Evolutionary conservation across 30 jellyfish, hydroid and myxozoan species (phyloP), one percentile per base, ranked within the genome.

Genomic region (Pelagia noctiluca): DNA sequence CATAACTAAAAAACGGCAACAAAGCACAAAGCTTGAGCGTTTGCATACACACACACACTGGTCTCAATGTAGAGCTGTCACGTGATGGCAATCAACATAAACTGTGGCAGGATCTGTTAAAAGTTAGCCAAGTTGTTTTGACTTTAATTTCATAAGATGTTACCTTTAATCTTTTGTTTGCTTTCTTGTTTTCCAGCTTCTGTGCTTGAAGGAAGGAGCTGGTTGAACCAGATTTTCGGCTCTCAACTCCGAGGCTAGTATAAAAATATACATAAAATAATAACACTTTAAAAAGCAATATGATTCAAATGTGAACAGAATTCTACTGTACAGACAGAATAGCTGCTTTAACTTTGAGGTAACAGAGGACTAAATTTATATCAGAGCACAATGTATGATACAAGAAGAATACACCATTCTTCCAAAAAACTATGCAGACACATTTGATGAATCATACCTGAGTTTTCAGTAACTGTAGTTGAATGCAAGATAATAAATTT

Each of bases 331-430:
- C 57, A 42, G 8, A 42, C 8, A 42, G 57, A 42, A 42, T 42
- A 42, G 57, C 57, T 42, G 57, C 57, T 42, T 42, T 42, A 42
- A 42, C 57, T 42, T n/a, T n/a, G n/a, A n/a, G n/a, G n/a, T n/a
- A n/a, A n/a, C n/a, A n/a, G n/a, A n/a, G n/a, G n/a, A n/a, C n/a
- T n/a, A n/a, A n/a, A n/a, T n/a, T n/a, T n/a, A n/a, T n/a, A n/a
- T n/a, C n/a, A n/a, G n/a, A n/a, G n/a, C n/a, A n/a, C n/a, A n/a
- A n/a, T n/a, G n/a, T n/a, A n/a, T n/a, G n/a, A n/a, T n/a, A n/a
- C n/a, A n/a, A n/a, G n/a, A n/a, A n/a, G n/a, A n/a, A n/a, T n/a
- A n/a, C n/a, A n/a, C n/a, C n/a, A n/a, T n/a, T n/a, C n/a, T n/a
- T n/a, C n/a, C n/a, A n/a, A n/a, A n/a, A n/a, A n/a, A n/a, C n/a